Conservation (phyloP, 1,140 invertebrate genomes). For the Drosophila eugracilis region DNA sequence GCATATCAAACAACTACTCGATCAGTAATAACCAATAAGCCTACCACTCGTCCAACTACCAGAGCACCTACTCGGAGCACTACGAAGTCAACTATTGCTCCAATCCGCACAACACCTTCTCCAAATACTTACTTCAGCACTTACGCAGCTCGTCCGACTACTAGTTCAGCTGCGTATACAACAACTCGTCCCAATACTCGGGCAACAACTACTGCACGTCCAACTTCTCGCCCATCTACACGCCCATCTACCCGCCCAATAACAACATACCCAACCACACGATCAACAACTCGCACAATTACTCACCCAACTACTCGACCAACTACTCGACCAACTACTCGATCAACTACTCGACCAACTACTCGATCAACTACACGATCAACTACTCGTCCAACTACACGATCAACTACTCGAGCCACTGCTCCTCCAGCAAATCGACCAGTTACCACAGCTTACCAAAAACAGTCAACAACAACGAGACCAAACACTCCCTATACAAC, state of each 20-base stretch:
- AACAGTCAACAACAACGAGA: constrained; percentile 5
- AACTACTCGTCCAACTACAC: neutral
- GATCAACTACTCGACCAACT: neutral
- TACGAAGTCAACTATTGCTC: too few relatives aligned
- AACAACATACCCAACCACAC: neutral
- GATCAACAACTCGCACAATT: neutral
- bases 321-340: constrained; percentile 9
- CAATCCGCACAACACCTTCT: neutral
- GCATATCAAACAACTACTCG: neutral
- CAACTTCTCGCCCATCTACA: neutral
- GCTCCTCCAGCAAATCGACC: neutral
- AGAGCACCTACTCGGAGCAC: constrained; percentile 1
- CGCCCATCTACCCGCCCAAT: neutral
- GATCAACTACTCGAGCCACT: constrained; percentile 1
- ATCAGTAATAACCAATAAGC: neutral
- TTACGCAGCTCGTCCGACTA: neutral
- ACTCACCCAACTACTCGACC: neutral
- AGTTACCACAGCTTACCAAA: neutral
- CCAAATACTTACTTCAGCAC: constrained; percentile 1
- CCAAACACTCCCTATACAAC: constrained; percentile 5
- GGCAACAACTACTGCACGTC: too few relatives aligned
- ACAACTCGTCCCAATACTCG: neutral
- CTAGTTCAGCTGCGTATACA: too few relatives aligned
- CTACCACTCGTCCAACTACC: neutral
- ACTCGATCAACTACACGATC: neutral